Evolutionary conservation across 2,888 invertebrate species (phyloP).

Genomic region (Blera fallax): DNA sequence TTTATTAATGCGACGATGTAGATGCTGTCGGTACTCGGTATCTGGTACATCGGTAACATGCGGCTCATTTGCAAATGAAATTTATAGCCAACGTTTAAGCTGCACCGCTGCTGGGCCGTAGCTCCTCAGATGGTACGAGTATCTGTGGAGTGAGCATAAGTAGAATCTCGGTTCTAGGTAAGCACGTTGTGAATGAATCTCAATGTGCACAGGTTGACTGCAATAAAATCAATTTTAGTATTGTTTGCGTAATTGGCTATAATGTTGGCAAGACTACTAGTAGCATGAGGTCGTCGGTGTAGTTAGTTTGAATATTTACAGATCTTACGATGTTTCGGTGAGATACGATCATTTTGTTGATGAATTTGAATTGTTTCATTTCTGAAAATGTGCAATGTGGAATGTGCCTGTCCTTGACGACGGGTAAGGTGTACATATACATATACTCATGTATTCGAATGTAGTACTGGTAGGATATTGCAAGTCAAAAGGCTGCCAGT

Average conservation of each 20-base stretch:
- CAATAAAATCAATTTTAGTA: constrained; percentile 42
- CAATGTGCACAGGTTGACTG: constrained; percentile 16
- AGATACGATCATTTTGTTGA: constrained; percentile 35
- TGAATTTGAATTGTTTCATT: constrained; percentile 13
- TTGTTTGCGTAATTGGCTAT: constrained; percentile 60
- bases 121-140: constrained; percentile 26
- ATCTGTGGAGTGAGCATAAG: constrained; percentile 24
- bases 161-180: constrained; percentile 27
- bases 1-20: constrained; percentile 44
- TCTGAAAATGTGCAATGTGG: neutral
- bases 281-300: neutral
- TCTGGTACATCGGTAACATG: constrained; percentile 59
- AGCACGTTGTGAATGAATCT: constrained; percentile 33
- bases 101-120: neutral
- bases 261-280: constrained; percentile 22
- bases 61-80: constrained; percentile 67
- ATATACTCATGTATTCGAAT: too few species aligned
- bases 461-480: too few species aligned
- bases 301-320: constrained; percentile 20
- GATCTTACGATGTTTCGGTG: constrained; percentile 14
- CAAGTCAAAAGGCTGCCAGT: too few species aligned
- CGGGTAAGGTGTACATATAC: too few species aligned
- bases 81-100: constrained; percentile 43
- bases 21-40: constrained; percentile 60
- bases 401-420: constrained; percentile 27